A percentile compares a stretch with the other conserved stretches of the same genome.
These are phyloP conservation scores for Lycocorax pyrrhopterus DNA, from an alignment of 2,113 vertebrate genomes.

Conservation along the genomic window DNA sequence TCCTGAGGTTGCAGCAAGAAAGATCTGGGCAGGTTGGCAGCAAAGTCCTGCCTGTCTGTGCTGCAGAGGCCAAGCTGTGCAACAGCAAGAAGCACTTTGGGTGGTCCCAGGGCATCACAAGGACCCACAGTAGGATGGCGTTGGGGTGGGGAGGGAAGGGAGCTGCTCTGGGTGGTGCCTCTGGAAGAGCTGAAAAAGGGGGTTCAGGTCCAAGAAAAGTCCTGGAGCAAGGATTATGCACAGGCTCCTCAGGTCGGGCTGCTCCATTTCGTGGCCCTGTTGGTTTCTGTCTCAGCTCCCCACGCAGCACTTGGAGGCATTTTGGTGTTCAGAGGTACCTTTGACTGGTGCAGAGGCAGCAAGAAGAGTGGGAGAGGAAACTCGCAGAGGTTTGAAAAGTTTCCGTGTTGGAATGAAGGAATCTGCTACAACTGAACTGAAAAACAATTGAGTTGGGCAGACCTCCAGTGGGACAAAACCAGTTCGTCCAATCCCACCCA, in stretches of 20 bases:
- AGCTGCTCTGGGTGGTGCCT: not conserved
- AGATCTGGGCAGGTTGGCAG: not conserved
- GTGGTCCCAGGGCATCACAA: not conserved
- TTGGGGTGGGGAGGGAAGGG: not conserved
- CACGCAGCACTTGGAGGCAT: not conserved
- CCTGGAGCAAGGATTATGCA: not conserved
- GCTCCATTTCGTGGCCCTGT: not conserved
- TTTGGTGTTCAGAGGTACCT: not conserved
- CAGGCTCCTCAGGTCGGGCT: not conserved
- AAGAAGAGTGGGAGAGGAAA: not conserved
- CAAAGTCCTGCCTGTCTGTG: rapidly evolving
- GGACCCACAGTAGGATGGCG: rapidly evolving
- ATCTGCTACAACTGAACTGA: not conserved
- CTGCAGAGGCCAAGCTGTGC: rapidly evolving
- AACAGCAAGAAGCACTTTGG: rapidly evolving
- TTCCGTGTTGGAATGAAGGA: not conserved
- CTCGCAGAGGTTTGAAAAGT: not conserved
- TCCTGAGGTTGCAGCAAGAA: not conserved
- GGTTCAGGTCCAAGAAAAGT: not conserved
- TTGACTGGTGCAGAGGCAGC: not conserved
- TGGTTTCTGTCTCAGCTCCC: not conserved
- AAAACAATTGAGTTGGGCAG: not conserved
- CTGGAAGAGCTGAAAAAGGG: not conserved
- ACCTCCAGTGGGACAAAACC: rapidly evolving
- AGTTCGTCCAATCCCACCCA: not conserved